Evolutionary conservation across 2,888 invertebrate genomes (phyloP), one percentile per base, ranked within the genome.

Genomic region (Plebejus anna): DNA sequence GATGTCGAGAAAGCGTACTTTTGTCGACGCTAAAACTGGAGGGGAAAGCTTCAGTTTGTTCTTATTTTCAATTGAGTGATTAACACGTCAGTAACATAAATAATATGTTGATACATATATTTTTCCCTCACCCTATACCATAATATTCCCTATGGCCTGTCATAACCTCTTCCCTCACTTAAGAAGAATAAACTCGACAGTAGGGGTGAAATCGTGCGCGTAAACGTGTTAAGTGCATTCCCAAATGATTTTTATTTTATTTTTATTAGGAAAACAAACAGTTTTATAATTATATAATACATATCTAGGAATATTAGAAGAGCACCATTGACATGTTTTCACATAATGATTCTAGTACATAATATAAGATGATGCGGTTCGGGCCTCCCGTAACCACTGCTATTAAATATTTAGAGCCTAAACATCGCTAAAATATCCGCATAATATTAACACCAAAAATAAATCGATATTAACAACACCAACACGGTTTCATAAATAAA

Each of bases 121-220:
- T 66, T 61, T 66, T 32, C 66, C 47, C 66, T 32, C 38, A 55
- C 38, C 71, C 55, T 57, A 22, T 75, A 32, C 22, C 71, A 6
- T 70, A 7, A 47, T 32, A 13, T 76, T 28, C 13, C 70, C 22
- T 13, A 76, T n/a, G 13, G 36, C 51, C n/a, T 76, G 75, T 66
- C 66, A 66, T 66, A 66, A 36, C 66, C 66, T 66, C 13, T 32
- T 28, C 61, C 32, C 16, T 32, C 66, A 32, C 32, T 32, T 66
- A 32, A 32, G 66, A 16, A 36, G 66, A 66, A 32, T 66, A 32
- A 11, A 66, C 32, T 66, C 16, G 66, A 13, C 32, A 66, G 32
- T 1, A 4, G 32, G 13, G 32, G 32, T 66, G 66, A 66, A 66
- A 66, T 36, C 32, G 5, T 66, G 5, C 32, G 66, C 61, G 32